Conservation (phyloP, 2,113 vertebrate species). For the Colistium nudipinnis region DNA sequence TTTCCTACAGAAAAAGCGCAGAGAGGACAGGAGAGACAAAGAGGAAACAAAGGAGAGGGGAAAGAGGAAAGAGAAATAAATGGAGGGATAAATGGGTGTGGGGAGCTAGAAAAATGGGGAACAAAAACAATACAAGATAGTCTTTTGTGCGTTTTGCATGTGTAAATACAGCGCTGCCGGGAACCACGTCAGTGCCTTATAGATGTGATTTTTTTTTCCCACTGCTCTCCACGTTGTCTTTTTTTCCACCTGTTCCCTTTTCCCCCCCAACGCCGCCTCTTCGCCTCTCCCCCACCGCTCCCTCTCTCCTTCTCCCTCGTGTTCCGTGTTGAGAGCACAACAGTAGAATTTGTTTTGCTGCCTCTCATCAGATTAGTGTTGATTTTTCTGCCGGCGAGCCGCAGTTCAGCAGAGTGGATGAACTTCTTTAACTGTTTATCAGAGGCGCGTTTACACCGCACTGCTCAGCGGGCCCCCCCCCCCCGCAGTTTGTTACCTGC, state of each 20-base stretch:
- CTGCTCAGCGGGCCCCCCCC: conserved; percentile 74
- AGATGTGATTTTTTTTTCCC: background rate
- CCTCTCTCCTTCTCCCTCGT: conserved; percentile 41
- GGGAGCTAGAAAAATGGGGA: background rate
- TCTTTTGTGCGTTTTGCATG: background rate
- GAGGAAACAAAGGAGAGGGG: conserved; percentile 4
- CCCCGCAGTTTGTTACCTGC: conserved; percentile 80
- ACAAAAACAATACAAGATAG: conserved; percentile 7
- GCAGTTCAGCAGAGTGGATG: conserved; percentile 83
- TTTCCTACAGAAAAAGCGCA: conserved; percentile 48
- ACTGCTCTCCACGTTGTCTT: background rate
- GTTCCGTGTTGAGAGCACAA: conserved; percentile 72
- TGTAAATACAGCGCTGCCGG: background rate
- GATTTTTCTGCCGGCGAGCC: conserved; percentile 85
- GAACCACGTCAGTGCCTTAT: background rate
- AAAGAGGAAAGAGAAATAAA: conserved; percentile 13
- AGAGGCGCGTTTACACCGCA: conserved; percentile 76
- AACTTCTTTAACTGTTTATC: conserved; percentile 88
- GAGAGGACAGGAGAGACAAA: conserved; percentile 23
- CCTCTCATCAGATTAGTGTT: conserved; percentile 92
- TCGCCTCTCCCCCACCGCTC: background rate
- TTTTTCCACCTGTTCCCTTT: background rate
- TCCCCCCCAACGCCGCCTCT: background rate
- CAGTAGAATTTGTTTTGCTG: conserved; percentile 88
- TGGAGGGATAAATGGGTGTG: background rate